phyloP scores from a whole-genome alignment of 2,113 vertebrate genomes.

The Vulpes ferrilata region DNA sequence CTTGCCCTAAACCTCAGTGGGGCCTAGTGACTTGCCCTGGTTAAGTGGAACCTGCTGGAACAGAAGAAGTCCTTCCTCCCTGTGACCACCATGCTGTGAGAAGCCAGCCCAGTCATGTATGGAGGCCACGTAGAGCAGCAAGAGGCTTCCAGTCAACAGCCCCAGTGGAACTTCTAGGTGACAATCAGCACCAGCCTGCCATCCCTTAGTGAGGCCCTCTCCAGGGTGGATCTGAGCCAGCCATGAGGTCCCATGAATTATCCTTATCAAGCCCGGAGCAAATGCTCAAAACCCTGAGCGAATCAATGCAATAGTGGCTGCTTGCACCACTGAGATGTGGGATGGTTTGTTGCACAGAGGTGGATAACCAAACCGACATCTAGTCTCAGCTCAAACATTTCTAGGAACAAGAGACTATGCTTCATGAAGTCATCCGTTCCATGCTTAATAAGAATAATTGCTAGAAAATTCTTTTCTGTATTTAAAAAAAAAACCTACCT shows the following conservation, averaged over 20 bases:
- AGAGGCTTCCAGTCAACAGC: not conserved
- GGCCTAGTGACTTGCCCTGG: not conserved
- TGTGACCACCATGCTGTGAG: not conserved
- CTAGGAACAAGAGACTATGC: not conserved
- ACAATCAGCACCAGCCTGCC: not conserved
- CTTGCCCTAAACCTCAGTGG: no score
- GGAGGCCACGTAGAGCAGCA: not conserved
- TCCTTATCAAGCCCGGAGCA: no score
- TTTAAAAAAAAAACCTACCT: not conserved
- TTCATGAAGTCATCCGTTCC: not conserved
- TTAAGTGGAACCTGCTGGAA: not conserved
- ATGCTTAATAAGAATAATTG: not conserved
- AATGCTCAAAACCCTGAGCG: not conserved
- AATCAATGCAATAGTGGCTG: not conserved
- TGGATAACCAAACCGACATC: no score
- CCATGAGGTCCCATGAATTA: rapidly evolving
- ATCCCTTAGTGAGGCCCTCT: not conserved
- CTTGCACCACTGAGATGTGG: not conserved
- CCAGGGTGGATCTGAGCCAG: not conserved
- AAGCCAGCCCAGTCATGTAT: not conserved
- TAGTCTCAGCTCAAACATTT: not conserved
- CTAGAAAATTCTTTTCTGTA: not conserved
- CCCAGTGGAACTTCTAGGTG: no score
- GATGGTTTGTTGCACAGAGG: not conserved
- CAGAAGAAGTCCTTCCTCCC: not conserved